Evolutionary conservation across 2,888 invertebrate species (phyloP).

Genomic region (Ornithoptera priamus): DNA sequence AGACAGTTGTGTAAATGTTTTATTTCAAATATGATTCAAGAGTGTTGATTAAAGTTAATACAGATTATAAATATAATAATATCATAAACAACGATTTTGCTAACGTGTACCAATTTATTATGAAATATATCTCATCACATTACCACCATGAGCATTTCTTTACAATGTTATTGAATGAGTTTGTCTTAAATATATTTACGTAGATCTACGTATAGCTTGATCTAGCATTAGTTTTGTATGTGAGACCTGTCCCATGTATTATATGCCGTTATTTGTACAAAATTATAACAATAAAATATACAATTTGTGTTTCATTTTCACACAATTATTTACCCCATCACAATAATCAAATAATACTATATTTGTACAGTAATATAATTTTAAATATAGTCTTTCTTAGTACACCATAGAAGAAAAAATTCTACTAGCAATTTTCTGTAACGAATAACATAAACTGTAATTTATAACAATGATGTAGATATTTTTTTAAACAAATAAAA

Average conservation of each 20-base stretch:
- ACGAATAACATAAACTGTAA: too few species aligned
- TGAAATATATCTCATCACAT: neutral
- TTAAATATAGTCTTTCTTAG: too few species aligned
- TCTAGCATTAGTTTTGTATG: constrained; percentile 80
- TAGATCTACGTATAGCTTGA: constrained; percentile 70
- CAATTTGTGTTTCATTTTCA: constrained; percentile 40
- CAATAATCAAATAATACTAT: too few species aligned
- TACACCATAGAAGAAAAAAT: too few species aligned
- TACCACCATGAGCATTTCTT: neutral
- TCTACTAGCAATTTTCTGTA: too few species aligned
- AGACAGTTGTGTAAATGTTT: constrained; percentile 1
- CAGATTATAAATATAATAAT: constrained; percentile 5
- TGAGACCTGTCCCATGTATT: constrained; percentile 80
- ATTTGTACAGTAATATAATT: too few species aligned
- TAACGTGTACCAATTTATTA: constrained; percentile 18
- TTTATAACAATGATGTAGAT: too few species aligned
- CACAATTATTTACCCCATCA: too few species aligned
- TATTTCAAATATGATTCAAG: neutral
- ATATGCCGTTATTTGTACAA: constrained; percentile 82
- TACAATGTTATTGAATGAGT: constrained; percentile 10
- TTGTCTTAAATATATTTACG: constrained; percentile 37
- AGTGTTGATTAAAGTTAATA: neutral
- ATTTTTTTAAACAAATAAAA: too few species aligned
- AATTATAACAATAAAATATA: constrained; percentile 79
- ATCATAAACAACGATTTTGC: constrained; percentile 19